phyloP scores from a whole-genome alignment of 2,888 invertebrate species.

The Blastobasis lacticolella region DNA sequence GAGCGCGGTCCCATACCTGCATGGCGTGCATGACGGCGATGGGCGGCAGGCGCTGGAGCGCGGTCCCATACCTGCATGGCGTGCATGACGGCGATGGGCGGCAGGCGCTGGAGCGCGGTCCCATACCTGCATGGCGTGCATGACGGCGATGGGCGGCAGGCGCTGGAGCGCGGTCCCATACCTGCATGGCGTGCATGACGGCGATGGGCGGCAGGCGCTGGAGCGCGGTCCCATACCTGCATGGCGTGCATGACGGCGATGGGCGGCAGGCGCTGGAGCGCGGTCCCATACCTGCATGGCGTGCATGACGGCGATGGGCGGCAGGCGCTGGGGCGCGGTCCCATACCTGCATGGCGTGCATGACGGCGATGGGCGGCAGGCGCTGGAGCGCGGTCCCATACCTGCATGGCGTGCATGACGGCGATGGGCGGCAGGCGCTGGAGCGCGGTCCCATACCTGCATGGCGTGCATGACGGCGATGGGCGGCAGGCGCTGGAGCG shows the following conservation, averaged over 20 bases:
- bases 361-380: constrained; percentile 95
- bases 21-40: constrained; percentile 89
- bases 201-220: constrained; percentile 94
- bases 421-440: constrained; percentile 94
- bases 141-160: constrained; percentile 95
- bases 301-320: constrained; percentile 95
- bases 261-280: constrained; percentile 91
- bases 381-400: constrained; percentile 83
- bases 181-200: constrained; percentile 78
- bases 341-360: constrained; percentile 62
- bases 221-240: constrained; percentile 77
- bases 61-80: constrained; percentile 60
- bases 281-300: constrained; percentile 60
- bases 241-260: constrained; percentile 89
- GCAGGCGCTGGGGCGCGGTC: constrained; percentile 90
- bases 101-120: constrained; percentile 90
- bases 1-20: constrained; percentile 77
- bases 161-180: constrained; percentile 83
- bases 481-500: constrained; percentile 91
- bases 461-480: constrained; percentile 89
- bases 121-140: constrained; percentile 62
- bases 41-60: constrained; percentile 91
- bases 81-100: constrained; percentile 95
- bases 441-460: constrained; percentile 77
- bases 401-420: constrained; percentile 78